Percentiles rank a stretch among this genome's conserved stretches.
Evolutionary conservation across 2,797 vertebrate species (phyloP).

Genomic region (Lagorchestes hirsutus): DNA sequence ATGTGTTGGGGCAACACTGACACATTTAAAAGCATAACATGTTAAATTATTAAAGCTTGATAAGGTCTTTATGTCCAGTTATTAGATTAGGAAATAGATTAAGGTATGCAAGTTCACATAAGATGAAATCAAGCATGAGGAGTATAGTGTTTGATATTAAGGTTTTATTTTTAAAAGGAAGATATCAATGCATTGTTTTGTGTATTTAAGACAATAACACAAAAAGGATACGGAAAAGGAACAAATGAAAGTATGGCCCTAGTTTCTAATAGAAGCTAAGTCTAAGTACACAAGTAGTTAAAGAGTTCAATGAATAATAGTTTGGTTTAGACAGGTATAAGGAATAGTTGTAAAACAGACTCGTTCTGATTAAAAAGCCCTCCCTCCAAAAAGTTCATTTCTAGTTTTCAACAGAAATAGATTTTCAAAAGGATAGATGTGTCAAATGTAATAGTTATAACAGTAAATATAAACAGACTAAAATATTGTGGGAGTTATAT

Average conservation of each 20-base stretch:
- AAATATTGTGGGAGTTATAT: background rate
- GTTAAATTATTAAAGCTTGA: background rate
- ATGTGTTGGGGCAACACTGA: background rate
- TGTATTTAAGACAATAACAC: background rate
- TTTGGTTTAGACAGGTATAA: background rate
- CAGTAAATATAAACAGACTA: background rate
- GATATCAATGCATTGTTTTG: background rate
- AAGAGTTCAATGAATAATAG: background rate
- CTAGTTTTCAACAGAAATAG: background rate
- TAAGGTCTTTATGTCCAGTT: background rate
- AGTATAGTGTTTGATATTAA: background rate
- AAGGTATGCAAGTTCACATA: background rate
- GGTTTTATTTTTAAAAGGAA: background rate
- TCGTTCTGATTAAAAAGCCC: background rate
- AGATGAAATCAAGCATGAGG: background rate
- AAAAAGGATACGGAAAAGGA: background rate
- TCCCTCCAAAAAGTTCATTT: background rate
- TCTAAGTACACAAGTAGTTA: background rate
- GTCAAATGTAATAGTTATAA: background rate
- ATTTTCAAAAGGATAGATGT: background rate
- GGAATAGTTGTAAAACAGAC: background rate
- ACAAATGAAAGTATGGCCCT: background rate
- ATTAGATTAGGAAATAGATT: background rate
- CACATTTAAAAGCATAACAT: background rate
- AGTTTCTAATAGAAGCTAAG: background rate